Base-by-base conservation (phyloP, 2,797 vertebrate species). In the Phyllotis vaccarum region DNA sequence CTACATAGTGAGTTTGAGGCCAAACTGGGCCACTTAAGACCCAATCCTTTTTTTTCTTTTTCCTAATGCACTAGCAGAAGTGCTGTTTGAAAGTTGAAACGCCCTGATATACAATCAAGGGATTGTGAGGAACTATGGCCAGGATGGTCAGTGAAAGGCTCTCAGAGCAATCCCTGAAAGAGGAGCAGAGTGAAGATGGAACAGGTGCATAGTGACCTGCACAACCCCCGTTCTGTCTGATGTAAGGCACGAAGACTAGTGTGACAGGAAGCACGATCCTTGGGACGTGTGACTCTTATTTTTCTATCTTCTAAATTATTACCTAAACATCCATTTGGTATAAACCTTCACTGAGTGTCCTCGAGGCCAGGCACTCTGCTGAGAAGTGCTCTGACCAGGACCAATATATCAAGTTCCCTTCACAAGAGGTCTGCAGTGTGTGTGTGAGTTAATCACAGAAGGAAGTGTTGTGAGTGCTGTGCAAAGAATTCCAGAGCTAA, bases 251-350 rank as follows among this genome's bases (percentile, higher is more conserved):
- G 87, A 87, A 11, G 62, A 40, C 54, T 16, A 74, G 49, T 7
- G 81, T 86, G 76, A 76, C 43, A 43, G 52, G 54, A n/a, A 96
- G 29, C 75, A 79, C 90, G 54, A 46, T n/a, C 52, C 74, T 81
- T 72, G 66, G 80, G 46, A 12, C 37, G 75, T 43, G 52, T 70
- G 52, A 82, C 16, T 24, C 56, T 92, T n/a, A 12, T 54, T 92
- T 92, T 62, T 24, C 78, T 89, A 6, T 34, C 37, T 46, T 75
- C 93, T 94, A 72, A 90, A 79, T 79, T 52, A 58, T 64, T 14
- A 49, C n/a, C 34, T 62, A 58, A 78, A n/a, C 31, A 79, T 74
- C 86, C 60, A 85, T 52, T 82, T 72, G 37, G 43, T 75, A 46
- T 43, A 54, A 83, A n/a, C 34, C 22, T 89, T 86, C n/a, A 16